Conservation (phyloP, 1,140 invertebrate genomes). For the Drosophila oshimai region DNA sequence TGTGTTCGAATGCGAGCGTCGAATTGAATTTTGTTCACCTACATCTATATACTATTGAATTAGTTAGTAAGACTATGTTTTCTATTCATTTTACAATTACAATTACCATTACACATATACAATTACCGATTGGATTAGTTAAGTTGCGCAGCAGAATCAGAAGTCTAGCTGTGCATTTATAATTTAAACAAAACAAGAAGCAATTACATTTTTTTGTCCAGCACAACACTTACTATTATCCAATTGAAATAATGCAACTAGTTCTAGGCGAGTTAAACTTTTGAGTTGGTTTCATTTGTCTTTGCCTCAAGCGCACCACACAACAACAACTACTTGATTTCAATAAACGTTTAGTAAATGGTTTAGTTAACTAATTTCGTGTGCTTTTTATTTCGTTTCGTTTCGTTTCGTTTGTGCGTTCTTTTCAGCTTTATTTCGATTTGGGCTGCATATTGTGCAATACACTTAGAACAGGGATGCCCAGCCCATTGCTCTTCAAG, state of each 20-base stretch:
- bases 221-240: conserved; percentile 1
- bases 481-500: too few species aligned
- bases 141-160: conserved; percentile 3
- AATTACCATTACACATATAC: neutral
- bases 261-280: conserved; percentile 44
- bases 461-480: neutral
- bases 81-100: conserved; percentile 18
- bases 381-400: conserved; percentile 12
- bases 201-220: conserved; percentile 8
- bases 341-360: conserved; percentile 72
- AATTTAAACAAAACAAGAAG: conserved; percentile 15
- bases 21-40: conserved; percentile 9
- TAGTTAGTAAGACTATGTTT: conserved; percentile 42
- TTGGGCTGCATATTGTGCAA: neutral
- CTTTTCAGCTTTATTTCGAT: neutral
- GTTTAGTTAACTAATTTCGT: conserved; percentile 57
- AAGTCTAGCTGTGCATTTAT: conserved; percentile 1
- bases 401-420: neutral
- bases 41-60: conserved; percentile 26
- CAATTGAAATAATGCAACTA: conserved; percentile 48
- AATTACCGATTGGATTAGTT: conserved; percentile 21
- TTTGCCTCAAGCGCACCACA: neutral
- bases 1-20: conserved; percentile 12
- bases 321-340: conserved; percentile 48
- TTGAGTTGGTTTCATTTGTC: conserved; percentile 24